Base-by-base conservation (phyloP, 2,797 vertebrate genomes). In the Lepilemur ruficaudatus region DNA sequence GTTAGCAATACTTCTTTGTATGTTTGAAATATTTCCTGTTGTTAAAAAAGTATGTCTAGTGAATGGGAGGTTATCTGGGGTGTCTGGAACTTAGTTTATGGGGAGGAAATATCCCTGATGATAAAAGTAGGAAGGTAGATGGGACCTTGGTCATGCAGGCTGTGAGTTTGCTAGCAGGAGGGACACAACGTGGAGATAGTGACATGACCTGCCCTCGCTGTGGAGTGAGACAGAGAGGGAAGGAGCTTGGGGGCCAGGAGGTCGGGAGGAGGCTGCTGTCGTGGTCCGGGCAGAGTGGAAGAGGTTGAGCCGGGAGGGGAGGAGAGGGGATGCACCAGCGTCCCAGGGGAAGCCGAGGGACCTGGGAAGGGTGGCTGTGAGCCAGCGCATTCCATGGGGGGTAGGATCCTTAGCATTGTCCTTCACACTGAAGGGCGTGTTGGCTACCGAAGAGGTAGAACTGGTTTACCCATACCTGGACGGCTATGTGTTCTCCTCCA, bases 381-480 rank as follows among this genome's bases (percentile, higher is more conserved):
- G 17, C 63, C 63, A 32, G 63, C 14, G 4, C 32, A 65, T 65
- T n/a, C 61, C 30, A 17, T 1, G 2, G 61, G 57, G 25, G 61
- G 61, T 5, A 43, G 43, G 43, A 7, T 38, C 38, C 15, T 91
- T 32, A 9, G 55, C 28, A 2, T 7, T 3, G 59, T 43, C 30
- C 12, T 88, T 50, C 18, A 57, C 15, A 41, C 50, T 87, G 32
- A 25, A 67, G 78, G 85, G 35, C 13, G 0, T 13, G n/a, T 12
- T 89, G 85, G 76, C 82, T 55, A 55, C n/a, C 3, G 50, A 84
- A 67, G 83, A 72, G 32, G 79, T 22, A 0, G 20, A 84, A 91
- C 94, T 89, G 52, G 93, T 96, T 93, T 88, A 9, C 67, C 28
- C 22, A 50, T 81, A 30, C n/a, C 52, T 9, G 8, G 18, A 12